These are phyloP conservation scores for Druon quercuslanigerum DNA, from an alignment of 1,140 invertebrate genomes.

Conservation along the genomic window DNA sequence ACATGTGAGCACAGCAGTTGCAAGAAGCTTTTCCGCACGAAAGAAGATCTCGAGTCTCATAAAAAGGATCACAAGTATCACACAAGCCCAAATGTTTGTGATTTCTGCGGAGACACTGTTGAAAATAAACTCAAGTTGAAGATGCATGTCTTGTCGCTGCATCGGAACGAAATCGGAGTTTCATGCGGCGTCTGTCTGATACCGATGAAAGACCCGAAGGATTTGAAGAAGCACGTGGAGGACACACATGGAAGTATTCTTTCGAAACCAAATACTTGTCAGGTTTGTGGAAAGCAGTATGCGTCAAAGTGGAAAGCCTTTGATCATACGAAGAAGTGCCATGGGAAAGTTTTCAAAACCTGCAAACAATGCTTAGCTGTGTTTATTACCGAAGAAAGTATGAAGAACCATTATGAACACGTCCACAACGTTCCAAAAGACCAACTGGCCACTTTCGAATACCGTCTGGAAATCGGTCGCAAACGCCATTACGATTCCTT, in stretches of 20 bases:
- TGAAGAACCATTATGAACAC: constrained; percentile 74
- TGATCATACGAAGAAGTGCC: constrained; percentile 80
- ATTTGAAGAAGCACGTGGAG: constrained; percentile 77
- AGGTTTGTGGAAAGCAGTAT: constrained; percentile 79
- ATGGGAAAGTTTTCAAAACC: constrained; percentile 78
- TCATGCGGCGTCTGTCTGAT: constrained; percentile 79
- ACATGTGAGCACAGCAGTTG: constrained; percentile 73
- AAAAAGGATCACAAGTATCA: constrained; percentile 75
- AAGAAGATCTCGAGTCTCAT: constrained; percentile 76
- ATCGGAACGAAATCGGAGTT: constrained; percentile 77
- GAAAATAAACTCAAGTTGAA: constrained; percentile 79
- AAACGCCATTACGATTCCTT: constrained; percentile 45
- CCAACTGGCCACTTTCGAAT: constrained; percentile 68
- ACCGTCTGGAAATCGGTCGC: constrained; percentile 59
- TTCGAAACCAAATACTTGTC: constrained; percentile 76
- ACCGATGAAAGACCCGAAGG: constrained; percentile 77
- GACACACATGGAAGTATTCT: constrained; percentile 75
- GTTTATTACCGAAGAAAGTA: constrained; percentile 75
- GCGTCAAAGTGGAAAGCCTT: constrained; percentile 79
- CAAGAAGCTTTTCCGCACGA: constrained; percentile 77
- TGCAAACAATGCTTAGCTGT: constrained; percentile 79
- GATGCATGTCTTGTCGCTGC: constrained; percentile 78
- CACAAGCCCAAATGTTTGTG: constrained; percentile 76
- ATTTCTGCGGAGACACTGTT: constrained; percentile 79
- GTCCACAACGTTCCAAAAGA: constrained; percentile 71